Evolutionary conservation across 2,888 invertebrate genomes (phyloP), one percentile per base, ranked within the genome.

Genomic region (Strigamia crassipes): DNA sequence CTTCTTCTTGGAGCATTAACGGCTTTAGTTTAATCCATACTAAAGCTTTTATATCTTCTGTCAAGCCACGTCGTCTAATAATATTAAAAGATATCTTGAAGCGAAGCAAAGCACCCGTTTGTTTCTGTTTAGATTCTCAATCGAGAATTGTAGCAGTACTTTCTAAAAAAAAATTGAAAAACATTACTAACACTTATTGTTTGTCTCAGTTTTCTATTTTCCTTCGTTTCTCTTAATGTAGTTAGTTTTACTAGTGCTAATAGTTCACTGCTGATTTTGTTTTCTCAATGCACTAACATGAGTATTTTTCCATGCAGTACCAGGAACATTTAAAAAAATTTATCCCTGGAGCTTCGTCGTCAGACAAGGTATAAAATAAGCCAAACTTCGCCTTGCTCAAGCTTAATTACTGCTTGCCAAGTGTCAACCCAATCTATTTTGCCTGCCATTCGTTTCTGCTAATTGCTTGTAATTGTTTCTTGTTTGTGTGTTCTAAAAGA

Each of bases 271-370:
- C 73, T 73, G 27, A 73, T 73, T 31, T 12, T 31, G 27, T 73
- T 73, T 23, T 73, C 15, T 73, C 73, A 66, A 38, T 23, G 78
- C 27, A 78, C 38, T 78, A 42, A 42, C 78, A 21, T 78, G 34
- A 78, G 41, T 78, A 18, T 78, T 21, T 78, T 78, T 78, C 38
- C 78, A 78, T 42, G 78, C 78, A 78, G 42, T 78, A 78, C 78
- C 78, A 78, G 78, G 78, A 78, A 78, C 38, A 42, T 38, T 78
- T 78, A 78, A 78, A 78, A 78, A 78, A 38, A 42, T 42, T 78
- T 42, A 38, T 78, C 38, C 38, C 78, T 38, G 78, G 78, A 78
- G 38, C 41, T 42, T 78, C 78, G 38, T 38, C 78, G 13, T 38
- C 38, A 38, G 38, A 42, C 13, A 31, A 78, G 73, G 73, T 73